phyloP scores from a whole-genome alignment of 2,113 vertebrate genomes.

The Hyaena hyaena region DNA sequence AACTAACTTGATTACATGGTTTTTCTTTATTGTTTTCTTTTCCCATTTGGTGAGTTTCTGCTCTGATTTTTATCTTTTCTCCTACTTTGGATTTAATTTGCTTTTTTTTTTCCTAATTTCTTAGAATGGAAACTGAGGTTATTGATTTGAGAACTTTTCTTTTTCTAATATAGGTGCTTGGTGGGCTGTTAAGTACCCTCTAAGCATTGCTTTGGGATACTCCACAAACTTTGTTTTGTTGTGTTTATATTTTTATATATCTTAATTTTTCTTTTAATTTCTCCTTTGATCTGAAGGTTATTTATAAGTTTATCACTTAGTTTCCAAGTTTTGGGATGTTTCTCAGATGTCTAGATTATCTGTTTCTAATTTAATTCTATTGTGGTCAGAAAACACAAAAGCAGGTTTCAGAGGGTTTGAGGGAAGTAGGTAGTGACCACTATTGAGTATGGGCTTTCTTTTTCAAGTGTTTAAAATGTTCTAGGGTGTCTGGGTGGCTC shows the following conservation, averaged over 20 bases:
- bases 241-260: background rate
- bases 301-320: background rate
- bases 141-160: background rate
- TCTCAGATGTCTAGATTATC: background rate
- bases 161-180: background rate
- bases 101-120: background rate
- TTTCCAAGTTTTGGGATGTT: background rate
- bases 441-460: background rate
- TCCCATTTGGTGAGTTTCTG: background rate
- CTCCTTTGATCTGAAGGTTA: background rate
- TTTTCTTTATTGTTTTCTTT: background rate
- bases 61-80: background rate
- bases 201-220: background rate
- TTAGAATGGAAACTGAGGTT: background rate
- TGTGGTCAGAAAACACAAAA: background rate
- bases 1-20: background rate
- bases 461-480: background rate
- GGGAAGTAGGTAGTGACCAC: background rate
- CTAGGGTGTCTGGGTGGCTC: background rate
- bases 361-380: background rate
- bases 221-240: background rate
- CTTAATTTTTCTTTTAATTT: background rate
- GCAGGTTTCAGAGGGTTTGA: background rate
- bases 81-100: background rate
- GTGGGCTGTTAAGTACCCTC: background rate